Percentiles rank a stretch among this genome's conserved stretches.
Evolutionary conservation across 2,113 vertebrate genomes (phyloP).

Genomic region (Myrmecobius fasciatus): DNA sequence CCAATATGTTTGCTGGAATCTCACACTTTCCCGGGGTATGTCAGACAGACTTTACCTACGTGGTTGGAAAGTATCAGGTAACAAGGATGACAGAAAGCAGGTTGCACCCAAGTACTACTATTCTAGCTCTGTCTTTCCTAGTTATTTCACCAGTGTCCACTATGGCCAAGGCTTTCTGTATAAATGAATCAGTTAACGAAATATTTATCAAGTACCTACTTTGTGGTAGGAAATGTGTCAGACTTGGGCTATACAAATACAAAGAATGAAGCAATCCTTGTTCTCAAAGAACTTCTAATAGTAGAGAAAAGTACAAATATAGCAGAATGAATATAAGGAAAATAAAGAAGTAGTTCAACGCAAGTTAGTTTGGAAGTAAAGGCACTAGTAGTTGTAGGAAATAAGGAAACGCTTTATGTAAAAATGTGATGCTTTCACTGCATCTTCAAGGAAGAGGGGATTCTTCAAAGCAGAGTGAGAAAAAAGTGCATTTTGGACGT

Average conservation of each 20-base stretch:
- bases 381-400: not conserved
- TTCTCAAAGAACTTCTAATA: not conserved
- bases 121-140: not conserved
- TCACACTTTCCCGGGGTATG: not conserved
- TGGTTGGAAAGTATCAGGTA: not conserved
- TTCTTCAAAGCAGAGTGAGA: not conserved
- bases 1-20: not conserved
- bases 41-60: not conserved
- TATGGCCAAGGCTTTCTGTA: not conserved
- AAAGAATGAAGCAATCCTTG: not conserved
- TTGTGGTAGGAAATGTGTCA: not conserved
- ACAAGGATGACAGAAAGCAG: not conserved
- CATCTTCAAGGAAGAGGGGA: not conserved
- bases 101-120: not conserved
- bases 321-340: not conserved
- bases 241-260: not conserved
- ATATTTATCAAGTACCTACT: not conserved
- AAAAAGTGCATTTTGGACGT: not conserved
- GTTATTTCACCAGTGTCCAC: not conserved
- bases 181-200: not conserved
- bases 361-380: not conserved
- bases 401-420: not conserved
- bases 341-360: not conserved
- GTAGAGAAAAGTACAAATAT: not conserved
- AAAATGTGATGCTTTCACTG: not conserved